Conservation (phyloP, 2,797 vertebrate genomes). For the Avahi laniger region DNA sequence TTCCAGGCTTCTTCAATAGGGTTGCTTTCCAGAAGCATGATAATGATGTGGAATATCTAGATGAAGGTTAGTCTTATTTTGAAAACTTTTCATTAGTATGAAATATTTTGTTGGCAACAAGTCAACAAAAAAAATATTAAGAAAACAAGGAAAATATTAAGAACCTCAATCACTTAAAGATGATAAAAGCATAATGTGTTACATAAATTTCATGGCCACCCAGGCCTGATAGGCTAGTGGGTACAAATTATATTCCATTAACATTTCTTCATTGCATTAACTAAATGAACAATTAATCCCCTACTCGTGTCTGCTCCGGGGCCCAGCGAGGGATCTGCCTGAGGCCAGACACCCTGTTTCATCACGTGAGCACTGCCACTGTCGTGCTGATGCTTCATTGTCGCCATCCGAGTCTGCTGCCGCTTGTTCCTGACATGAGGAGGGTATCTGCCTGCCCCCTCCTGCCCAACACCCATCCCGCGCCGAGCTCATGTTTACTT, state of each 20-base stretch:
- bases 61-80: background rate
- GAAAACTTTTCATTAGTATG: background rate
- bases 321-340: background rate
- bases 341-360: rapidly evolving
- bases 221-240: slow-evolving; percentile 1
- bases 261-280: slow-evolving; percentile 44
- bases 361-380: background rate
- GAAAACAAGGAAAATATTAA: slow-evolving; percentile 32
- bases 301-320: background rate
- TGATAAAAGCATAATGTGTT: background rate
- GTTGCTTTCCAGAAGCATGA: background rate
- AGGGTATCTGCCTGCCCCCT: background rate
- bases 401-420: background rate
- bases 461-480: too few relatives aligned
- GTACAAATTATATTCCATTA: slow-evolving; percentile 35
- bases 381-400: background rate
- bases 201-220: background rate
- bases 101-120: background rate
- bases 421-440: background rate
- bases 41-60: background rate
- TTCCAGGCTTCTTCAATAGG: background rate
- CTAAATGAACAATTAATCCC: slow-evolving; percentile 36
- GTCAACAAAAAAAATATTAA: background rate
- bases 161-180: background rate
- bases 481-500: background rate